Conservation (phyloP, 35 echinoderm and acorn worm species). For the Chiridota heheva region DNA sequence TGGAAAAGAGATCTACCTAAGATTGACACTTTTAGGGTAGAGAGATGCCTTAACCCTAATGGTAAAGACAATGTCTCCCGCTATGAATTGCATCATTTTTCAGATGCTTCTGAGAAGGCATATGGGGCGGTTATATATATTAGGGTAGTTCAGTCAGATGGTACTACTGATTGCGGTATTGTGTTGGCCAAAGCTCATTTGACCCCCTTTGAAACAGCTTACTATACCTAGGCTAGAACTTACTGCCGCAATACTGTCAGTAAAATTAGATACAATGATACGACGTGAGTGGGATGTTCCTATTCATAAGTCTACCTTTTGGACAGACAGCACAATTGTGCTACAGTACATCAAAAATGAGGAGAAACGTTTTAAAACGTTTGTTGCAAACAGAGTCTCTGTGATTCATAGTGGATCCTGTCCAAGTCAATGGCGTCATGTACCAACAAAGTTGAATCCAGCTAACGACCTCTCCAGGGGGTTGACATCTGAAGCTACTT, state of each 20-base stretch:
- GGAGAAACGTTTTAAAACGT: slow-evolving; percentile 45
- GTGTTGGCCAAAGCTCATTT: slow-evolving; percentile 43
- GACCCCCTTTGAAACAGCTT: slow-evolving; percentile 28
- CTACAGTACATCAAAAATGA: slow-evolving; percentile 49
- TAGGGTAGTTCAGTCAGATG: background rate
- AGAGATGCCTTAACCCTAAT: slow-evolving; percentile 41
- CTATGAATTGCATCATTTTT: slow-evolving; percentile 43
- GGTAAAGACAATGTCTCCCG: background rate
- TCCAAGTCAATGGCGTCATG: slow-evolving; percentile 49
- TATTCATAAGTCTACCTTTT: slow-evolving; percentile 22
- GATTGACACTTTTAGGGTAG: slow-evolving; percentile 15
- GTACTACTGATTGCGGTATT: slow-evolving; percentile 23
- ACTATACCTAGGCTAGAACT: slow-evolving; percentile 66
- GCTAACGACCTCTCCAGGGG: slow-evolving; percentile 51
- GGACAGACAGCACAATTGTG: slow-evolving; percentile 74
- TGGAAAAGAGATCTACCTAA: slow-evolving; percentile 49
- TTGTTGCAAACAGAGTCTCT: slow-evolving; percentile 57
- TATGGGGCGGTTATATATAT: slow-evolving; percentile 61
- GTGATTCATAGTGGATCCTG: slow-evolving; percentile 30
- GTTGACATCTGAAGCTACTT: background rate
- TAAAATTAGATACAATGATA: slow-evolving; percentile 39
- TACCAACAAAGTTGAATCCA: slow-evolving; percentile 31
- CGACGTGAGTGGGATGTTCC: slow-evolving; percentile 11
- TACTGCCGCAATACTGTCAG: slow-evolving; percentile 41
- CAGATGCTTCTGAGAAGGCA: slow-evolving; percentile 35